phyloP scores from a whole-genome alignment of 2,888 invertebrate species.

The Molanna angustata region DNA sequence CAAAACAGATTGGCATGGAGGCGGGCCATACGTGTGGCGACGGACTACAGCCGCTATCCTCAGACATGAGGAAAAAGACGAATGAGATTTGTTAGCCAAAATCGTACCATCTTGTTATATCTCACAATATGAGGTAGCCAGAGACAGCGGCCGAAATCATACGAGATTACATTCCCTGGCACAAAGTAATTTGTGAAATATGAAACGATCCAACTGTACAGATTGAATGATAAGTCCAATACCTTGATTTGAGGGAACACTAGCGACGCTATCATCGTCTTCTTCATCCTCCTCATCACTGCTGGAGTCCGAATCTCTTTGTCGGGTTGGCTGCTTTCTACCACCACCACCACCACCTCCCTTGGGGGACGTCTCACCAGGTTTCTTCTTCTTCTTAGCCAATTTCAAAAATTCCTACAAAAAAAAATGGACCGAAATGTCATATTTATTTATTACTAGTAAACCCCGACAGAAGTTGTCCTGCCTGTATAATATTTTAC shows the following conservation, averaged over 20 bases:
- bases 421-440: too few species aligned
- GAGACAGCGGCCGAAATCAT: too few species aligned
- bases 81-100: too few species aligned
- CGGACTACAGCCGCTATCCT: too few species aligned
- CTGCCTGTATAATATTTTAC: too few species aligned
- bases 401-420: constrained; percentile 75
- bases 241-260: not conserved
- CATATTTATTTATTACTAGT: too few species aligned
- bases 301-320: constrained; percentile 40
- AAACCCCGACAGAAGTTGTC: too few species aligned
- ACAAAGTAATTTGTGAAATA: not conserved
- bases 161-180: not conserved
- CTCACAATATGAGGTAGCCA: too few species aligned
- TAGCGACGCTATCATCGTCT: constrained; percentile 33
- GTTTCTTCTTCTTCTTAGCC: constrained; percentile 75
- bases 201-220: not conserved
- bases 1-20: too few species aligned
- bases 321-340: constrained; percentile 50
- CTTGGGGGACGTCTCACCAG: constrained; percentile 44
- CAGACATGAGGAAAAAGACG: too few species aligned
- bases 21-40: too few species aligned
- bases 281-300: constrained; percentile 40
- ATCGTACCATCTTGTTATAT: too few species aligned
- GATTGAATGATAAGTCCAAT: not conserved
- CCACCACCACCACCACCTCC: constrained; percentile 36